phyloP scores from a whole-genome alignment of 2,888 invertebrate species.

The Drosophila subquinaria region DNA sequence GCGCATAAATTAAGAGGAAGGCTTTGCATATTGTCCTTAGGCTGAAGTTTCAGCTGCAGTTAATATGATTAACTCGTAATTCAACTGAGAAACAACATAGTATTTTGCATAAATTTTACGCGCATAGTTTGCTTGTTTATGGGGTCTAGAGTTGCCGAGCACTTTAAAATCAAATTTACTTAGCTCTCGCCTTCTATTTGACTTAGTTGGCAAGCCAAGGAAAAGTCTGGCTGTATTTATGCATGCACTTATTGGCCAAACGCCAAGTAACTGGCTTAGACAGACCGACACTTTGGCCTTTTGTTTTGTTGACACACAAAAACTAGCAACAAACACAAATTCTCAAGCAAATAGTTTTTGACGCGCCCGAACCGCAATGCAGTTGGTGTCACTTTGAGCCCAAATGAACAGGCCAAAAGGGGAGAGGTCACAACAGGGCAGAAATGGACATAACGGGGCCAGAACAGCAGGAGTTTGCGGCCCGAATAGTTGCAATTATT shows the following conservation, averaged over 20 bases:
- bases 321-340: slow-evolving; percentile 53
- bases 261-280: slow-evolving; percentile 66
- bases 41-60: slow-evolving; percentile 19
- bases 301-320: slow-evolving; percentile 54
- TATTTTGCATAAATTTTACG: slow-evolving; percentile 30
- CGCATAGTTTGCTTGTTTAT: slow-evolving; percentile 37
- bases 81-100: slow-evolving; percentile 12
- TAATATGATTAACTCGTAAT: slow-evolving; percentile 37
- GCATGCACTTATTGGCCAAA: slow-evolving; percentile 55
- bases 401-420: slow-evolving; percentile 36
- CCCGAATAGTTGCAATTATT: slow-evolving; percentile 53
- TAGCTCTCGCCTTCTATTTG: slow-evolving; percentile 13
- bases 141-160: slow-evolving; percentile 2
- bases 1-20: slow-evolving; percentile 60
- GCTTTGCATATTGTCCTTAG: slow-evolving; percentile 1
- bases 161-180: slow-evolving; percentile 27
- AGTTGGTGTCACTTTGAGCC: slow-evolving; percentile 67
- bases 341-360: slow-evolving; percentile 70
- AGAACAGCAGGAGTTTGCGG: slow-evolving; percentile 19
- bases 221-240: slow-evolving; percentile 45
- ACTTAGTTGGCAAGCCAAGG: slow-evolving; percentile 34
- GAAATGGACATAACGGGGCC: not conserved
- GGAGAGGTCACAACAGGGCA: not conserved
- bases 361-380: slow-evolving; percentile 72
- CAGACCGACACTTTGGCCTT: slow-evolving; percentile 67